phyloP scores from a whole-genome alignment of 2,113 vertebrate genomes.

The Morone chrysops region DNA sequence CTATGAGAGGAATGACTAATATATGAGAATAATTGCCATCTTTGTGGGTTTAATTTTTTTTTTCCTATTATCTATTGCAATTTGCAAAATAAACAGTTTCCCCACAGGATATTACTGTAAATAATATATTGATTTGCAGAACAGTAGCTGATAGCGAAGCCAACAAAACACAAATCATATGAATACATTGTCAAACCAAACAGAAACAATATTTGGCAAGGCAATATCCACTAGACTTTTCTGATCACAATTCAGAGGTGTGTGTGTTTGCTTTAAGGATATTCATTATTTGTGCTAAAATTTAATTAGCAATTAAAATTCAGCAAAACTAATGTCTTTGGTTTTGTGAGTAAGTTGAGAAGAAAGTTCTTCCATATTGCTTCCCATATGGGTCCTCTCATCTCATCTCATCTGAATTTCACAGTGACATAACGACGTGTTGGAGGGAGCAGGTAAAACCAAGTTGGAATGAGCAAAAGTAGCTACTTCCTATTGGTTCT shows the following conservation, averaged over 20 bases:
- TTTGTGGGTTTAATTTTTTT: too few species aligned
- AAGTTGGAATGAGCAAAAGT: background rate
- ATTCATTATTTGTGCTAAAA: background rate
- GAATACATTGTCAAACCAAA: background rate
- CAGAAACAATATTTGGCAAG: background rate
- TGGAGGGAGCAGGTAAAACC: background rate
- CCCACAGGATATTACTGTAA: too few species aligned
- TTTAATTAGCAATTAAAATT: too few species aligned
- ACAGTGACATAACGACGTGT: background rate
- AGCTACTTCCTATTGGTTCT: background rate
- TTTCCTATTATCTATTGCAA: too few species aligned
- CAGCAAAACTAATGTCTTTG: too few species aligned
- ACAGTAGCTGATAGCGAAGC: too few species aligned
- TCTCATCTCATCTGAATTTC: background rate
- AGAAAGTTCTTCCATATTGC: background rate
- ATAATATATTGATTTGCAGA: too few species aligned
- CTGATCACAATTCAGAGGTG: slow-evolving; percentile 2
- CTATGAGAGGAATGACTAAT: background rate
- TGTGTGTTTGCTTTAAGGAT: background rate
- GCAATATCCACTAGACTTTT: background rate
- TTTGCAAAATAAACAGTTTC: too few species aligned
- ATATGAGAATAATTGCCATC: background rate
- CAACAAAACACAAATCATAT: background rate
- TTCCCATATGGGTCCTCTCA: background rate
- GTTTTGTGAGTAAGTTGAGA: background rate